These are phyloP conservation scores for Lindbergichthys nudifrons DNA, from an alignment of 2,797 vertebrate genomes.

Conservation along the genomic window DNA sequence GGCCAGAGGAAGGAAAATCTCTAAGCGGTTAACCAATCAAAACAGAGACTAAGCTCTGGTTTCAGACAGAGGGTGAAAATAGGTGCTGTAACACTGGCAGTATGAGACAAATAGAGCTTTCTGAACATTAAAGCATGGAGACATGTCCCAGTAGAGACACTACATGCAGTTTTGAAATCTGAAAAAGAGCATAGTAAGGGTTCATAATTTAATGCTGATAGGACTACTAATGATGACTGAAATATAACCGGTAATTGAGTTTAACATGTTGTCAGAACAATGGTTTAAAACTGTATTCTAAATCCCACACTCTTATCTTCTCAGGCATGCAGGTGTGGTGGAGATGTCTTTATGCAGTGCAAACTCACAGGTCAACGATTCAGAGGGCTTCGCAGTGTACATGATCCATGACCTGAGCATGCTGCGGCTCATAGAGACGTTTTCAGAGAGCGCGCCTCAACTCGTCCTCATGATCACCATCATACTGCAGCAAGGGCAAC, in stretches of 20 bases:
- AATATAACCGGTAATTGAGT: neutral
- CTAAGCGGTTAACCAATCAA: too few relatives aligned
- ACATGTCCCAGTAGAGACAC: too few relatives aligned
- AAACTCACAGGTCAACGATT: fast-evolving
- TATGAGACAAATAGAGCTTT: too few relatives aligned
- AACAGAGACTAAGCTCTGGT: too few relatives aligned
- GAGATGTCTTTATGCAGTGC: conserved; percentile 43
- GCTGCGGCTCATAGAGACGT: conserved; percentile 91
- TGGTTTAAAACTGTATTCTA: neutral
- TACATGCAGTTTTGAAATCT: too few relatives aligned
- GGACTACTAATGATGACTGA: too few relatives aligned
- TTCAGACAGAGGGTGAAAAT: too few relatives aligned
- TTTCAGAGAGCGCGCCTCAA: conserved; percentile 91
- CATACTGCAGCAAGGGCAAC: conserved; percentile 72
- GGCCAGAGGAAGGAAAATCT: too few relatives aligned
- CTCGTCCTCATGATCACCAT: conserved; percentile 87
- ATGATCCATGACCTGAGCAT: conserved; percentile 90
- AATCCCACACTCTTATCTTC: fast-evolving
- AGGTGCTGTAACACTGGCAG: too few relatives aligned
- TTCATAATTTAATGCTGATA: too few relatives aligned
- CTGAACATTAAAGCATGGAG: too few relatives aligned
- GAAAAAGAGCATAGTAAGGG: too few relatives aligned
- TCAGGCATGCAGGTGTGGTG: conserved; percentile 71
- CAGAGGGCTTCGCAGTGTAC: conserved; percentile 55
- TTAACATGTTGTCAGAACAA: neutral